Base-by-base conservation (phyloP, 2,888 invertebrate species). In the Heteromyza rotundicornis region DNA sequence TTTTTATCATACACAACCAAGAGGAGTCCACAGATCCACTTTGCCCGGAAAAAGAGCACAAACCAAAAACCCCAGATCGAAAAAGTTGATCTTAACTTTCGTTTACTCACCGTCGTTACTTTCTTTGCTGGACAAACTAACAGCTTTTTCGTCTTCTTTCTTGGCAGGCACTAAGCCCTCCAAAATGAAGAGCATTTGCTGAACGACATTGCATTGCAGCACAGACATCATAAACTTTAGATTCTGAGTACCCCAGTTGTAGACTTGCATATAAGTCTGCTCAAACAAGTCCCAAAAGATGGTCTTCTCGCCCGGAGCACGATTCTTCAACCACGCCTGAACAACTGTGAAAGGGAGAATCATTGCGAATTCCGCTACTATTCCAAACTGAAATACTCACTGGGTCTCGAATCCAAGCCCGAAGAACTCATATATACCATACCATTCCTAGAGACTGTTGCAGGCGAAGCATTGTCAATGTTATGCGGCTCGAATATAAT, bases 371-470 rank as follows among this genome's bases (percentile, higher is more conserved):
- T 27, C 40, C 10, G 40, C 32, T 32, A 40, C 10, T 40, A 10
- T 40, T 40, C 40, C 40, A 40, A n/a, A 40, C 8, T 40, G 40
- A 10, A 40, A n/a, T n/a, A 65, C 79, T 69, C 76, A 88, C 88
- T 88, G 78, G 97, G 97, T 73, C 89, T 89, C 92, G 96, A 98
- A 78, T 94, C 92, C 54, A 98, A 84, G 0, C 96, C 97, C 0
- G 97, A 97, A 0, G 96, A 95, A 75, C 96, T 96, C 97, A 98
- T 98, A 80, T 96, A 98, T 3, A 95, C 94, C 93, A 94, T 94
- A 60, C 95, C 95, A 78, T 94, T 95, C 64, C 95, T 86, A 0
- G 96, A 97, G 0, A 98, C 98, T 0, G 98, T 98, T 1, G 98
- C 97, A 1, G 97, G 98, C 10, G 96, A 96, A 0, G 98, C 98